Conservation (phyloP, 2,113 vertebrate genomes). For the Caretta caretta region DNA sequence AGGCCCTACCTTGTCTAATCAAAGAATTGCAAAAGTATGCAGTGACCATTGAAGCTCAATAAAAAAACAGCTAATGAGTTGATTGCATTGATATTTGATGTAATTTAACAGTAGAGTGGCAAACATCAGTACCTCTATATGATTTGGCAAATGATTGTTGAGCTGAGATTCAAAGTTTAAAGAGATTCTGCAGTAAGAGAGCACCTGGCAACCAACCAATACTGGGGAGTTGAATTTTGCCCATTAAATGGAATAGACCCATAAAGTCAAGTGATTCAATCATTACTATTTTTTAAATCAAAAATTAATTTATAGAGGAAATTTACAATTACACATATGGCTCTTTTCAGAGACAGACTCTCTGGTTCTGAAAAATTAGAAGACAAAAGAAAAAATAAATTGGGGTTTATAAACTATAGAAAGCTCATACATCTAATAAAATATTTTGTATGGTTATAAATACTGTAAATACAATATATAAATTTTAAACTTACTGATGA, state of each 20-base stretch:
- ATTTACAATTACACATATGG: conserved; percentile 43
- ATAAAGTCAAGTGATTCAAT: conserved; percentile 61
- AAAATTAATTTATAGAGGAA: conserved; percentile 59
- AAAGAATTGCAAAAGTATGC: conserved; percentile 49
- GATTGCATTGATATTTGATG: conserved; percentile 72
- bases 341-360: conserved; percentile 22
- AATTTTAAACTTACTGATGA: not conserved
- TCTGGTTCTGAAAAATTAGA: not conserved
- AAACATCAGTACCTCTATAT: conserved; percentile 65
- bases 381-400: not conserved
- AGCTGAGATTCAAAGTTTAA: conserved; percentile 59
- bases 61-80: conserved; percentile 69
- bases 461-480: not conserved
- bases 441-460: not conserved
- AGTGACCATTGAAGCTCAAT: conserved; percentile 56
- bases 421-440: not conserved
- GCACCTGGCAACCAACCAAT: conserved; percentile 32
- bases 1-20: conserved; percentile 60
- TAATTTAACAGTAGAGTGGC: conserved; percentile 66
- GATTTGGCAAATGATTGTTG: conserved; percentile 52
- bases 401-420: not conserved
- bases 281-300: conserved; percentile 26
- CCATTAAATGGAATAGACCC: conserved; percentile 43
- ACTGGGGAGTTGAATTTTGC: not conserved
- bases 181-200: conserved; percentile 28